Evolutionary conservation across 2,113 vertebrate species (phyloP).

Genomic region (Murina feae): DNA sequence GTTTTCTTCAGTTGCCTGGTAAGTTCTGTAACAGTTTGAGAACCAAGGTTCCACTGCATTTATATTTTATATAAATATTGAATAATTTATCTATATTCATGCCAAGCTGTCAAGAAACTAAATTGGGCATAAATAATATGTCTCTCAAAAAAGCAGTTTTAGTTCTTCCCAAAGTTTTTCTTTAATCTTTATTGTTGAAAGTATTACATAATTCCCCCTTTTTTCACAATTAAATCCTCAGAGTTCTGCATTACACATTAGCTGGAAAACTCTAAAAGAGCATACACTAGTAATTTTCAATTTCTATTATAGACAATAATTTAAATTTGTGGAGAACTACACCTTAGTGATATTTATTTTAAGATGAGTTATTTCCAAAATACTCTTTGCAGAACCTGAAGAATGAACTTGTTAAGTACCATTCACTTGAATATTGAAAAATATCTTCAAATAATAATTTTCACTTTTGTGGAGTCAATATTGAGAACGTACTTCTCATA

Average conservation of each 20-base stretch:
- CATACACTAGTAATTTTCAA: slow-evolving; percentile 1
- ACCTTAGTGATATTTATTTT: not conserved
- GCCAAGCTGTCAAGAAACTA: not conserved
- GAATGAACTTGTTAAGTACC: not conserved
- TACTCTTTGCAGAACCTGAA: not conserved
- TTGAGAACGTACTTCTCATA: not conserved
- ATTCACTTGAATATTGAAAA: not conserved
- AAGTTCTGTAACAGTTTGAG: no score
- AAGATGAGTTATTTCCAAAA: not conserved
- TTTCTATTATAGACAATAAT: not conserved
- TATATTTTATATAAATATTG: no score
- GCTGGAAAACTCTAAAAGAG: not conserved
- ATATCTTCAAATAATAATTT: not conserved
- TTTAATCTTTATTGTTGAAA: no score
- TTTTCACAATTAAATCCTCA: not conserved
- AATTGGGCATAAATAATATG: not conserved
- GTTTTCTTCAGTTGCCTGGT: no score
- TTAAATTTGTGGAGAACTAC: not conserved
- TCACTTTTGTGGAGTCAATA: not conserved
- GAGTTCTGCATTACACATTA: not conserved
- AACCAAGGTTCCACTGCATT: no score
- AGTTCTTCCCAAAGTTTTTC: not conserved
- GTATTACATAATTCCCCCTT: no score
- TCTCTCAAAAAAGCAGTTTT: not conserved
- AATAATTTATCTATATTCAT: not conserved